Percentiles rank a stretch among this genome's conserved stretches.
These are phyloP conservation scores for Oreohelix idahoensis DNA, from an alignment of 1,140 invertebrate genomes.

Conservation along the genomic window DNA sequence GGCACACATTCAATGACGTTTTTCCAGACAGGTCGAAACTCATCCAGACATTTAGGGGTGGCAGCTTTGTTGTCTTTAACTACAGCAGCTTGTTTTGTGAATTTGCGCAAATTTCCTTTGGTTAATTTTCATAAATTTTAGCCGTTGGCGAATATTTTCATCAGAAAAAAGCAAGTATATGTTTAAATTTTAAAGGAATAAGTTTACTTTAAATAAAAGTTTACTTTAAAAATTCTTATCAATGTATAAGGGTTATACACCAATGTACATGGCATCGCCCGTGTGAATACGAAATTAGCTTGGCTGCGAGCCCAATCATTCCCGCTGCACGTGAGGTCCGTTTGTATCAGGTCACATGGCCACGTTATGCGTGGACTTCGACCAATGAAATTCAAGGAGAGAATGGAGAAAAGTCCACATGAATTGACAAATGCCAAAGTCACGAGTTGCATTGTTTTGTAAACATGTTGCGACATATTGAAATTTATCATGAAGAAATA, in stretches of 20 bases:
- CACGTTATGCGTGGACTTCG: background rate
- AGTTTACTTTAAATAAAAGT: constrained; percentile 20
- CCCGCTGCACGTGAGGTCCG: background rate
- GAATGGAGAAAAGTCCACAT: background rate
- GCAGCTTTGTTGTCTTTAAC: background rate
- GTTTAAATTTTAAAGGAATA: background rate
- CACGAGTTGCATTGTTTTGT: background rate
- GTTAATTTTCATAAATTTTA: background rate
- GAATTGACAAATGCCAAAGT: background rate
- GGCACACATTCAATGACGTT: constrained; percentile 43
- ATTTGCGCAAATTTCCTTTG: background rate
- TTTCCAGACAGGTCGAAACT: background rate
- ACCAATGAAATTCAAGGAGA: constrained; percentile 23
- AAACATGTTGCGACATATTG: background rate
- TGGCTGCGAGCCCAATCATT: background rate
- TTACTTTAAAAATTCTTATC: constrained; percentile 13
- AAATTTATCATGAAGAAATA: background rate
- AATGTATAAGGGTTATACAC: constrained; percentile 1
- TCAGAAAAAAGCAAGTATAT: background rate
- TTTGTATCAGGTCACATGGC: background rate
- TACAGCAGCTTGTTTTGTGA: background rate
- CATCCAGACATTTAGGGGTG: constrained; percentile 8
- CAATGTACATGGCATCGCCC: background rate
- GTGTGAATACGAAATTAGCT: constrained; percentile 4
- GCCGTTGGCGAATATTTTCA: background rate